Evolutionary conservation across 2,113 vertebrate genomes (phyloP).

Genomic region (Sula dactylatra): DNA sequence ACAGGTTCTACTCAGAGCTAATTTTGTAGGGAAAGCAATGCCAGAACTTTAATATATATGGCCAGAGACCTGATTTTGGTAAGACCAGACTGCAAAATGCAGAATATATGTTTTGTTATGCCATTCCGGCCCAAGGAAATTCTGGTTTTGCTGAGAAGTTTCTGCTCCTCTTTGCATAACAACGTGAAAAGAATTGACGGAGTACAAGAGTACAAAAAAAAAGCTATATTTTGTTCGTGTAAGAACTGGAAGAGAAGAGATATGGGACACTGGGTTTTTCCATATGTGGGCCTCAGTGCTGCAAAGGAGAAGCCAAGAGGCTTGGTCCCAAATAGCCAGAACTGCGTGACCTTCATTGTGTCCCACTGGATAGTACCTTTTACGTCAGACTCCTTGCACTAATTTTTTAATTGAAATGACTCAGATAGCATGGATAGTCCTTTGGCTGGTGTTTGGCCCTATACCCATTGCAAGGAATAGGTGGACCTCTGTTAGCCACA

Average conservation of each 20-base stretch:
- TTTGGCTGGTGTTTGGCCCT: not conserved
- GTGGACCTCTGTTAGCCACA: not conserved
- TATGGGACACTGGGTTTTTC: not conserved
- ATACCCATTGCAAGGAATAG: not conserved
- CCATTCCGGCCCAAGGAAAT: not conserved
- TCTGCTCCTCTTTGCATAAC: not conserved
- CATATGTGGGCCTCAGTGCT: not conserved
- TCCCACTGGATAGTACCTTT: not conserved
- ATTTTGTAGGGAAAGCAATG: not conserved
- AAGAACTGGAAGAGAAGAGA: not conserved
- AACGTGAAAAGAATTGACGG: not conserved
- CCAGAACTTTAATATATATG: not conserved
- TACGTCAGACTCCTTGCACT: not conserved
- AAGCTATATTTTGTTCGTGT: not conserved
- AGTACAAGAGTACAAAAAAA: not conserved
- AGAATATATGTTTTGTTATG: not conserved
- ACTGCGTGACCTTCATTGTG: too few relatives aligned
- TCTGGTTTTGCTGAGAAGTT: not conserved
- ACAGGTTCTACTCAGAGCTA: not conserved
- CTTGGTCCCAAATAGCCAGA: not conserved
- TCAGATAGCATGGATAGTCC: not conserved
- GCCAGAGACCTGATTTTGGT: not conserved
- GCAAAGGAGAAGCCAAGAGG: not conserved
- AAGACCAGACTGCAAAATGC: not conserved
- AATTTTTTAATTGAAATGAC: not conserved